A percentile compares a stretch with the other conserved stretches of the same genome.
Conservation (phyloP, 1,140 invertebrate genomes). For the Leptoteleia sp. region DNA sequence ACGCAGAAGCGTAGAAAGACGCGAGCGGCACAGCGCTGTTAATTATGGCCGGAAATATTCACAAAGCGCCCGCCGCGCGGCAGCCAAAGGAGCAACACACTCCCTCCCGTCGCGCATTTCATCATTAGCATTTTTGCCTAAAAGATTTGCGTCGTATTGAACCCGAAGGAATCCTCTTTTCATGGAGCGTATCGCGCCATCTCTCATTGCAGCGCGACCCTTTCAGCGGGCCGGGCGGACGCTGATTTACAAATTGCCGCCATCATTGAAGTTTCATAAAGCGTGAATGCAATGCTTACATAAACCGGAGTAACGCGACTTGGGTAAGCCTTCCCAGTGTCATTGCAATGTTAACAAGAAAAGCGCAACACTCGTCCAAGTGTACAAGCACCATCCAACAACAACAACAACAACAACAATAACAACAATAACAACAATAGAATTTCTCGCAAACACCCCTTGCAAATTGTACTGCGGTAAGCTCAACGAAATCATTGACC, state of each 20-base stretch:
- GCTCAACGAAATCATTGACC: slow-evolving; percentile 4
- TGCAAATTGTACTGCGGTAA: too few species aligned
- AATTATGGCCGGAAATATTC: slow-evolving; percentile 5
- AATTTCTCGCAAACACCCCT: too few species aligned
- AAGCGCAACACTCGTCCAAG: too few species aligned
- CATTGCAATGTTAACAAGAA: slow-evolving; percentile 2
- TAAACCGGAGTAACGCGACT: slow-evolving; percentile 43
- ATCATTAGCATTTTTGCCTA: slow-evolving; percentile 37
- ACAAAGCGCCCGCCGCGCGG: slow-evolving; percentile 1
- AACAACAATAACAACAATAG: too few species aligned
- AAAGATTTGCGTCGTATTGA: slow-evolving; percentile 36
- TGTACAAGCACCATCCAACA: too few species aligned
- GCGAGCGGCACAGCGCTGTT: too few species aligned
- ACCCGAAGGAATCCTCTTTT: slow-evolving; percentile 47
- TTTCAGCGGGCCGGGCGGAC: slow-evolving; percentile 34
- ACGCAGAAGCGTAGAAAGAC: too few species aligned
- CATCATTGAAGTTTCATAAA: slow-evolving; percentile 51
- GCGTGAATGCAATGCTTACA: slow-evolving; percentile 29
- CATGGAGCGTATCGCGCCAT: slow-evolving; percentile 37
- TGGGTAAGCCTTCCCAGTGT: slow-evolving; percentile 33
- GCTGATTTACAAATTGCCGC: slow-evolving; percentile 60
- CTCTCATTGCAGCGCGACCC: slow-evolving; percentile 34
- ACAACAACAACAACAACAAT: too few species aligned
- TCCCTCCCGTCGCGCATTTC: slow-evolving; percentile 23
- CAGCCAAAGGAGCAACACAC: slow-evolving; percentile 13